These are phyloP conservation scores for Philereme transversata DNA, from an alignment of 2,888 invertebrate genomes.

Conservation along the genomic window DNA sequence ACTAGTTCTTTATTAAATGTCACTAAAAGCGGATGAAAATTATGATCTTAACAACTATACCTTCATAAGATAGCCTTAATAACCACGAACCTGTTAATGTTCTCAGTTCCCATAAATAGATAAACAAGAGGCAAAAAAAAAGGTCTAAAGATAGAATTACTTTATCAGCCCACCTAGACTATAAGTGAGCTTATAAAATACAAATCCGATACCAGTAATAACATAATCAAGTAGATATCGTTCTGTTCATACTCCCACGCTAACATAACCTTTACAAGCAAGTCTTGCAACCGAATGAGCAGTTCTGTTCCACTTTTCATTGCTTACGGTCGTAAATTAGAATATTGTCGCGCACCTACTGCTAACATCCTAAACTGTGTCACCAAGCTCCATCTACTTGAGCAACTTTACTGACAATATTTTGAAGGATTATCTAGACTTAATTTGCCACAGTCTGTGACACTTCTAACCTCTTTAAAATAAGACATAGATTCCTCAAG, in stretches of 20 bases:
- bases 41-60: too few species aligned
- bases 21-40: too few species aligned
- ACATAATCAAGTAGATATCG: slow-evolving; percentile 33
- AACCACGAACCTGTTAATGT: too few species aligned
- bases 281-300: slow-evolving; percentile 17
- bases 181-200: neutral
- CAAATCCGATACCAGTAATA: slow-evolving; percentile 31
- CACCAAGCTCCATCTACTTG: slow-evolving; percentile 28
- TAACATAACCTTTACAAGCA: slow-evolving; percentile 14
- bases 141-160: too few species aligned
- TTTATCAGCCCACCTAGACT: too few species aligned
- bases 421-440: slow-evolving; percentile 40
- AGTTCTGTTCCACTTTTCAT: slow-evolving; percentile 36
- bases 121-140: too few species aligned
- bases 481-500: slow-evolving; percentile 24
- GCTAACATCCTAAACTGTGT: slow-evolving; percentile 18
- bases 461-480: slow-evolving; percentile 12
- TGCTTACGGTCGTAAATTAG: slow-evolving; percentile 36
- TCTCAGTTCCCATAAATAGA: too few species aligned
- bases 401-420: slow-evolving; percentile 40
- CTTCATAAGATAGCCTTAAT: too few species aligned
- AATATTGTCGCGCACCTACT: slow-evolving; percentile 39
- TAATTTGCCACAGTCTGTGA: slow-evolving; percentile 5
- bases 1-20: too few species aligned
- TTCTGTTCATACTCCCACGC: slow-evolving; percentile 33